These are phyloP conservation scores for Phenacoccus solenopsis DNA, from an alignment of 1,140 invertebrate species.

Conservation along the genomic window DNA sequence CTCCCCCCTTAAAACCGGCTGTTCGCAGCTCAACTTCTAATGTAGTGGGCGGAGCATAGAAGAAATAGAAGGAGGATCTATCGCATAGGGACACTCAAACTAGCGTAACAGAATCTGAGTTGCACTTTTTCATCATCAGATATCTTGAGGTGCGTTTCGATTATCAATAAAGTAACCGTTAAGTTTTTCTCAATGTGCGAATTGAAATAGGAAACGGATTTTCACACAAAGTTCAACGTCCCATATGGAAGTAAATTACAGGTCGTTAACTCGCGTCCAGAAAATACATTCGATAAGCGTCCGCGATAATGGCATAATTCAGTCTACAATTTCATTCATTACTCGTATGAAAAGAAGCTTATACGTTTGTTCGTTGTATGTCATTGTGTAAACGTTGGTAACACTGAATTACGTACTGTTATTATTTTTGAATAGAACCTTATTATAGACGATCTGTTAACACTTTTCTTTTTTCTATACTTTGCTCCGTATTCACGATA, in stretches of 20 bases:
- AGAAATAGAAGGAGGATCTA: too few relatives aligned
- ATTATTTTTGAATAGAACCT: neutral
- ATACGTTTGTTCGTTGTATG: neutral
- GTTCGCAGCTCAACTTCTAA: too few relatives aligned
- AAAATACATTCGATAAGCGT: too few relatives aligned
- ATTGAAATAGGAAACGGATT: neutral
- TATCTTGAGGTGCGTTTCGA: too few relatives aligned
- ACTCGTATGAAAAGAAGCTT: neutral
- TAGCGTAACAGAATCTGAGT: too few relatives aligned
- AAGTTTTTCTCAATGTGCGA: too few relatives aligned
- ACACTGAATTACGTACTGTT: neutral
- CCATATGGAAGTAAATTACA: neutral
- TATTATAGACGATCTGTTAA: neutral
- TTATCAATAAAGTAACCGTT: too few relatives aligned
- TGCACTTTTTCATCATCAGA: too few relatives aligned
- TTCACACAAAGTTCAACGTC: neutral
- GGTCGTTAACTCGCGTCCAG: neutral
- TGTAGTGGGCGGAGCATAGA: too few relatives aligned
- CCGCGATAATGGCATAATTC: neutral
- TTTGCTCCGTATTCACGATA: too few relatives aligned
- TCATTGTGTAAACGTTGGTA: constrained; percentile 1
- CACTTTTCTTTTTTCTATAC: neutral
- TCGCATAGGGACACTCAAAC: too few relatives aligned
- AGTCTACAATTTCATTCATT: neutral
- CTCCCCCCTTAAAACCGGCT: too few relatives aligned